Evolutionary conservation across 2,888 invertebrate species (phyloP).

Genomic region (Thereva unica): DNA sequence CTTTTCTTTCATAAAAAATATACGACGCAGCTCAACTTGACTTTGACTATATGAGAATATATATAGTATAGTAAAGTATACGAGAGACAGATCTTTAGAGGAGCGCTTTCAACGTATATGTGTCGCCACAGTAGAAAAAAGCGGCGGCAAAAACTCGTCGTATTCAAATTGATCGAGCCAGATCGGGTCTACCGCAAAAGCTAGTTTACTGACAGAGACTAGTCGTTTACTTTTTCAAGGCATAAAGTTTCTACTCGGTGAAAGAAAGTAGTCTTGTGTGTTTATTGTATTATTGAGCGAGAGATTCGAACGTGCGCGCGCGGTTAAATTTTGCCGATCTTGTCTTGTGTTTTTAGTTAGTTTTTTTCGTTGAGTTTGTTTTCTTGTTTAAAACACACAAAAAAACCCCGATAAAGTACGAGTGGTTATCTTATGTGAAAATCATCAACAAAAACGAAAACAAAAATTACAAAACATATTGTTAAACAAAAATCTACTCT

Average conservation of each 20-base stretch:
- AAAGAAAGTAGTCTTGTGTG: conserved; percentile 21
- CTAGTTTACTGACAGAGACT: conserved; percentile 7
- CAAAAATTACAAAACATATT: too few relatives aligned
- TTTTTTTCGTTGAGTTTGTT: too few relatives aligned
- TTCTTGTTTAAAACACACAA: too few relatives aligned
- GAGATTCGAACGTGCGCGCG: conserved; percentile 10
- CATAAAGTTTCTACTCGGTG: conserved; percentile 20
- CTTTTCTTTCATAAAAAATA: background rate
- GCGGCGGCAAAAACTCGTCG: background rate
- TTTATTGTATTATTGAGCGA: background rate
- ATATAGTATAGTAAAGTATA: too few relatives aligned
- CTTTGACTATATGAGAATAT: background rate
- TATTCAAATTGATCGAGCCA: conserved; percentile 22
- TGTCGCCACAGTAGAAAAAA: background rate
- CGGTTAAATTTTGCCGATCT: conserved; percentile 7
- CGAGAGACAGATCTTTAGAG: background rate
- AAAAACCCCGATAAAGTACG: too few relatives aligned
- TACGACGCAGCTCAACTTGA: conserved; percentile 33
- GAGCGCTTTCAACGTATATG: conserved; percentile 16
- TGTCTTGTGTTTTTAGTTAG: conserved; percentile 5
- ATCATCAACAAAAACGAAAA: too few relatives aligned
- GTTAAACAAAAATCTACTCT: too few relatives aligned
- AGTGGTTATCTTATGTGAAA: too few relatives aligned
- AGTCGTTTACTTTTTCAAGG: background rate
- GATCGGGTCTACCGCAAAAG: background rate